Base-by-base conservation (phyloP, 2,888 invertebrate species). In the Leuctra nigra region DNA sequence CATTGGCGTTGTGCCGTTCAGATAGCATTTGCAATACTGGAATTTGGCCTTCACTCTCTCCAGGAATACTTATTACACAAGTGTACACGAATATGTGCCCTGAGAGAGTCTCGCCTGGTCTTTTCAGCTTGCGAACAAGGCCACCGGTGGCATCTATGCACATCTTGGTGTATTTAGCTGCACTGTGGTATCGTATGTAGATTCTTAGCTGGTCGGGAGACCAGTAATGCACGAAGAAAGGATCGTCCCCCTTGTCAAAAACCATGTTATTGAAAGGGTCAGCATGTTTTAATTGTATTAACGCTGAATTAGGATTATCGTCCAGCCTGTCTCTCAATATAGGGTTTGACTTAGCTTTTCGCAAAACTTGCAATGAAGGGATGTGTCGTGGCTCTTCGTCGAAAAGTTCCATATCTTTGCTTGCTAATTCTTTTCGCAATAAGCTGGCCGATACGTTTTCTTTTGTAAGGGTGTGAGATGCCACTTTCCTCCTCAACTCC, bases 211-310 rank as follows among this genome's bases (percentile, higher is more conserved):
- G 47, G 13, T 47, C 36, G 1, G 53, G 16, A n/a, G 55, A 35
- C 44, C 57, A 59, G 52, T 61, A 61, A 25, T 57, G 59, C 4
- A 59, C 47, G 53, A 54, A 61, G 16, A 59, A 61, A 2, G 44
- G 54, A 41, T 59, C 59, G 16, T 25, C 29, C n/a, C 61, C 57
- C n/a, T 59, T 25, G 16, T 57, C 53, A 1, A 36, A 16, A 33
- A 61, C 55, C 16, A 36, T 57, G 11, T 53, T 24, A 13, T 18
- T 11, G 24, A 57, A 59, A 4, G 55, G 56, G 4, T 9, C n/a
- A 4, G 39, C 14, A 23, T 36, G 36, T 55, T 61, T 54, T 35
- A 61, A 14, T 1, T 48, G 1, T 2, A 36, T 23, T 35, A 61
- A 35, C 2, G 59, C 38, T 11, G 35, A 14, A 2, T 57, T 24